phyloP scores from a whole-genome alignment of 2,113 vertebrate genomes.

The Ageneiosus marmoratus region DNA sequence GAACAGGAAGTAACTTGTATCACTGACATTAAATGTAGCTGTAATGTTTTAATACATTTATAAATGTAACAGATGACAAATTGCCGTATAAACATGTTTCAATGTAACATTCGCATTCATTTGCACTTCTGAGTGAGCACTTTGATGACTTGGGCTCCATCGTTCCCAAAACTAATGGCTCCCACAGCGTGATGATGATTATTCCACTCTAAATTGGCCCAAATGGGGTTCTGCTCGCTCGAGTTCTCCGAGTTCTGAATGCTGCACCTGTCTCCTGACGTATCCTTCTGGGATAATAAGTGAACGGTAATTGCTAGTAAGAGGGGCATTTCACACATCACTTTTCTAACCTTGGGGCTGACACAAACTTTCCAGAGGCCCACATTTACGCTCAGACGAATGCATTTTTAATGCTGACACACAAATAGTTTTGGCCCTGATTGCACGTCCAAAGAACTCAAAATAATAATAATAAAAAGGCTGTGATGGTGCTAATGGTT shows the following conservation, averaged over 20 bases:
- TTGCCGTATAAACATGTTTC: not conserved
- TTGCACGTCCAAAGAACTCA: slow-evolving; percentile 56
- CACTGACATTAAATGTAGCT: not conserved
- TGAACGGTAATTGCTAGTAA: slow-evolving; percentile 73
- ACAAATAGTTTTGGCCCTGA: slow-evolving; percentile 70
- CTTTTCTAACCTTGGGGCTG: slow-evolving; percentile 73
- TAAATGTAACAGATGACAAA: not conserved
- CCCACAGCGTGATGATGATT: slow-evolving; percentile 70
- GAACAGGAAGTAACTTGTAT: not conserved
- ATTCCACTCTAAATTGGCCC: slow-evolving; percentile 74
- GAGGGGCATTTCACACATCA: slow-evolving; percentile 71
- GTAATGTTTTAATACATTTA: not conserved
- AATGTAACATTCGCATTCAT: slow-evolving; percentile 1
- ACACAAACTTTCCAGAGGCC: slow-evolving; percentile 74
- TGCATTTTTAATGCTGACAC: slow-evolving; percentile 73
- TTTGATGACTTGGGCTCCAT: slow-evolving; percentile 65
- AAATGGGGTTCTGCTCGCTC: slow-evolving; percentile 57
- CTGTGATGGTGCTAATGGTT: slow-evolving; percentile 67
- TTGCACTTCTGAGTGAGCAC: slow-evolving; percentile 47
- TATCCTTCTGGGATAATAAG: slow-evolving; percentile 75
- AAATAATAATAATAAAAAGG: slow-evolving; percentile 48
- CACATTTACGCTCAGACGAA: slow-evolving; percentile 68
- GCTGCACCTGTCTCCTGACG: slow-evolving; percentile 76
- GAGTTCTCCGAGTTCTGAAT: slow-evolving; percentile 68
- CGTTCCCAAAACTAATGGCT: slow-evolving; percentile 69